Conservation (phyloP, 2,888 invertebrate genomes). For the Volucella zonaria region DNA sequence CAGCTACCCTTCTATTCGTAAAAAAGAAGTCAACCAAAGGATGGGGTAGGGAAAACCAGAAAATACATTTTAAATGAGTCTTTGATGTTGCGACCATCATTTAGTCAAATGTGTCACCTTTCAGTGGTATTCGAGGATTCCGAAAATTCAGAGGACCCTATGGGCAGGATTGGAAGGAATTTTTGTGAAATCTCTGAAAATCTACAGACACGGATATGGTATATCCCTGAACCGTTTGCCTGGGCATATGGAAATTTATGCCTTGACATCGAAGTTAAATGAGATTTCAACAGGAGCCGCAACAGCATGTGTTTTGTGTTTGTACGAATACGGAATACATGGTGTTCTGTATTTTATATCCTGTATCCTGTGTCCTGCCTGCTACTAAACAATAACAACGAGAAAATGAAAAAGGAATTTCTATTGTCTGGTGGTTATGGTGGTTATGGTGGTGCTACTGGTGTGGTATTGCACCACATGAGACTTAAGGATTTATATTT, state of each 20-base stretch:
- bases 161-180: too few species aligned
- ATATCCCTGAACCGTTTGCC: too few species aligned
- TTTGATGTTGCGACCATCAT: constrained; percentile 59
- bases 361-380: constrained; percentile 2
- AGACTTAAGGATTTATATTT: constrained; percentile 65
- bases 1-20: neutral
- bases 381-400: constrained; percentile 25
- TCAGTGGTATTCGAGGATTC: constrained; percentile 21
- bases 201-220: too few species aligned
- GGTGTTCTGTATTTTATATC: too few species aligned
- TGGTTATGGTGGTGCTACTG: neutral
- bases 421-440: neutral
- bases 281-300: constrained; percentile 37
- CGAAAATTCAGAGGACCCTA: neutral
- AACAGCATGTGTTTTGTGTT: constrained; percentile 20
- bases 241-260: constrained; percentile 41
- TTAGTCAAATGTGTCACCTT: constrained; percentile 51
- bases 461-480: constrained; percentile 50
- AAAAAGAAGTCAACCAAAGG: neutral
- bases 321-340: neutral
- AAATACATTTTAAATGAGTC: constrained; percentile 56
- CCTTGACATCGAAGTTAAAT: constrained; percentile 38
- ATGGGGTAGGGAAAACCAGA: constrained; percentile 25
- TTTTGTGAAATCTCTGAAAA: too few species aligned
- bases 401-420: constrained; percentile 48